These are phyloP conservation scores for Dolichallabes microphthalmus DNA, from an alignment of 2,113 vertebrate genomes.

Conservation along the genomic window DNA sequence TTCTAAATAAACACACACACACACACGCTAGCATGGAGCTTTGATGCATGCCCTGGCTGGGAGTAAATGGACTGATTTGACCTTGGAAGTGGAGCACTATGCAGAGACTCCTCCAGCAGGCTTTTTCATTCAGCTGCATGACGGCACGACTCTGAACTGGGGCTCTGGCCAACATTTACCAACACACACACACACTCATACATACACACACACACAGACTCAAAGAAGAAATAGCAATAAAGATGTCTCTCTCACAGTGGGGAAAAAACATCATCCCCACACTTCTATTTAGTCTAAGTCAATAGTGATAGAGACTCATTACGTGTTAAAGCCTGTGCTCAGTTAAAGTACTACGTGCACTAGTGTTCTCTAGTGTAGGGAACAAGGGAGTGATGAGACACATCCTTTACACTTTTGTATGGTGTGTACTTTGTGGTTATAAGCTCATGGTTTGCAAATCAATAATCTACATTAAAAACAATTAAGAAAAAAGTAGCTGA, in stretches of 20 bases:
- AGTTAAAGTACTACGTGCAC: not conserved
- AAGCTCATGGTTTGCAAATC: not conserved
- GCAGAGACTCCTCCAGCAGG: conserved; percentile 10
- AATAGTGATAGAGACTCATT: not conserved
- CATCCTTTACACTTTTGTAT: not conserved
- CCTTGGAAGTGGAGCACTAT: conserved; percentile 32
- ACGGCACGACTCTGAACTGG: conserved; percentile 19
- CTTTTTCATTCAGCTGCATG: conserved; percentile 43
- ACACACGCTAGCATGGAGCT: conserved; percentile 39
- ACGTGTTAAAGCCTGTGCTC: not conserved
- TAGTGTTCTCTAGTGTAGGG: not conserved
- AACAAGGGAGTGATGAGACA: not conserved
- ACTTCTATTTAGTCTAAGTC: not conserved
- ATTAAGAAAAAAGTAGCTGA: not conserved
- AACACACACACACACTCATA: conserved; percentile 3
- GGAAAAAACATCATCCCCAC: not conserved
- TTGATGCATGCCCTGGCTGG: conserved; percentile 44
- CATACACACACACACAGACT: not conserved
- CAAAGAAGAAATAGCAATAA: not conserved
- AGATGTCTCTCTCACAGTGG: not conserved
- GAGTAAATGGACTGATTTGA: conserved; percentile 32
- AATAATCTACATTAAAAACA: not conserved
- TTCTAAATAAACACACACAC: conserved; percentile 25
- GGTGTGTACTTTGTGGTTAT: not conserved
- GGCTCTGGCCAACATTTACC: conserved; percentile 13